Evolutionary conservation across 2,888 invertebrate genomes (phyloP).

Genomic region (Mesorhabditis sp.): DNA sequence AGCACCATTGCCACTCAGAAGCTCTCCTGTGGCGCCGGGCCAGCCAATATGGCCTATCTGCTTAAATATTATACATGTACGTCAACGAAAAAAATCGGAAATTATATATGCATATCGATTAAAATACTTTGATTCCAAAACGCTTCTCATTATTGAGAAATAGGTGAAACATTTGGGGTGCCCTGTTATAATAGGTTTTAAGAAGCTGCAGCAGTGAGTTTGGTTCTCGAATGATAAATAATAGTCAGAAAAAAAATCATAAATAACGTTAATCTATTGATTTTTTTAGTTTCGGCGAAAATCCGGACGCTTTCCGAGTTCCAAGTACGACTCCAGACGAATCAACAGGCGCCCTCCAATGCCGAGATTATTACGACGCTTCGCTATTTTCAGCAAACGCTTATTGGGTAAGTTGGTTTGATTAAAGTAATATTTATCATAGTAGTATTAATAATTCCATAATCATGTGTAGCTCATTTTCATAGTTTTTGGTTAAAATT

Average conservation of each 20-base stretch:
- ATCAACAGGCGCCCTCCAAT: slow-evolving; percentile 72
- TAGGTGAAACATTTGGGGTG: too few relatives aligned
- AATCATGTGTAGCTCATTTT: too few relatives aligned
- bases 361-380: slow-evolving; percentile 93
- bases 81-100: slow-evolving; percentile 4
- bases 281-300: slow-evolving; percentile 84
- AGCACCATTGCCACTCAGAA: not conserved
- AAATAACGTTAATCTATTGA: not conserved
- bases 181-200: not conserved
- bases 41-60: slow-evolving; percentile 46
- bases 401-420: slow-evolving; percentile 75
- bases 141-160: too few relatives aligned
- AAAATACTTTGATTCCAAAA: too few relatives aligned
- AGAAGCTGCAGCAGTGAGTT: not conserved
- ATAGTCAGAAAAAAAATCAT: not conserved
- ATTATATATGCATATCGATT: too few relatives aligned
- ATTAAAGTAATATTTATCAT: too few relatives aligned
- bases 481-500: too few relatives aligned
- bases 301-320: slow-evolving; percentile 93
- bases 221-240: not conserved
- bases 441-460: too few relatives aligned
- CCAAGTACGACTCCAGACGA: slow-evolving; percentile 78
- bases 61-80: slow-evolving; percentile 56
- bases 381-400: slow-evolving; percentile 93
- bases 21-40: not conserved